Evolutionary conservation across 2,797 vertebrate genomes (phyloP).

Genomic region (Enteromius treurensis): DNA sequence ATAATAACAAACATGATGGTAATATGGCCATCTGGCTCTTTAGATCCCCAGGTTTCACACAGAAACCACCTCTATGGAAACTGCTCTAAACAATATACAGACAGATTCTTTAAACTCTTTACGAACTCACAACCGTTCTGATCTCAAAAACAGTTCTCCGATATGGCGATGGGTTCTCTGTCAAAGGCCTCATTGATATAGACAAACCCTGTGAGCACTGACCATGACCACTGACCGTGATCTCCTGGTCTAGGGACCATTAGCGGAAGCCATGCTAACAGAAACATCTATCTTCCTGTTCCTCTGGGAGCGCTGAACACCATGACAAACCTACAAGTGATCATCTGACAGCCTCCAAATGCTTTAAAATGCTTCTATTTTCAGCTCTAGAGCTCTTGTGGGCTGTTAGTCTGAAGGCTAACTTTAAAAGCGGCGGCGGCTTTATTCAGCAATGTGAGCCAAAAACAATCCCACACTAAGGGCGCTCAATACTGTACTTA

Average conservation of each 20-base stretch:
- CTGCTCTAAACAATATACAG: neutral
- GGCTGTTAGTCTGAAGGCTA: conserved; percentile 23
- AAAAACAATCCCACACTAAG: conserved; percentile 31
- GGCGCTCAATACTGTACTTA: conserved; percentile 24
- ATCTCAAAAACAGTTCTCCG: conserved; percentile 12
- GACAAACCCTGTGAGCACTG: conserved; percentile 8
- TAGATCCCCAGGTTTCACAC: neutral
- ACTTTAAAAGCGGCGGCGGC: neutral
- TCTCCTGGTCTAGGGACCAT: conserved; percentile 25
- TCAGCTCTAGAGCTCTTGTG: neutral
- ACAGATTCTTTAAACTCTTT: neutral
- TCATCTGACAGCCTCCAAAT: conserved; percentile 18
- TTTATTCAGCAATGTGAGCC: neutral
- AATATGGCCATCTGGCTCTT: neutral
- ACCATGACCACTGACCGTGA: conserved; percentile 27
- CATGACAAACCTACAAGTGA: conserved; percentile 9
- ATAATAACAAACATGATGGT: neutral
- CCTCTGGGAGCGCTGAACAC: neutral
- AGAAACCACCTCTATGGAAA: neutral
- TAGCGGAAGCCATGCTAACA: conserved; percentile 13
- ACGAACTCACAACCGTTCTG: neutral
- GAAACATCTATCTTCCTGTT: conserved; percentile 49
- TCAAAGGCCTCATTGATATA: conserved; percentile 27
- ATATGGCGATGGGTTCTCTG: neutral
- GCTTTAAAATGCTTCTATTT: conserved; percentile 7